phyloP scores from a whole-genome alignment of 2,113 vertebrate genomes.

The Tauraco erythrolophus region DNA sequence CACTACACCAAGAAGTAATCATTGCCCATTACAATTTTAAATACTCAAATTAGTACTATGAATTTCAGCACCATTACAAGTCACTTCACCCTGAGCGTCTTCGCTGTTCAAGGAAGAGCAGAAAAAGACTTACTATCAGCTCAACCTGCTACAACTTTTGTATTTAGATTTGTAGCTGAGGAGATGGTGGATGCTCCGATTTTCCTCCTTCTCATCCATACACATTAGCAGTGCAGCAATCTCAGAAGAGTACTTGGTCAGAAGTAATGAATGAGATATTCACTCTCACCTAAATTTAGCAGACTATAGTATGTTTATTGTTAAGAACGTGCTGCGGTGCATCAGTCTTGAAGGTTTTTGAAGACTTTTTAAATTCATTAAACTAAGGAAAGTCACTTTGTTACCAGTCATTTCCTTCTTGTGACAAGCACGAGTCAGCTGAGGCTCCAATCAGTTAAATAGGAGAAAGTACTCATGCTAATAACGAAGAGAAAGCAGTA shows the following conservation, averaged over 20 bases:
- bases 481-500: background rate
- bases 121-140: background rate
- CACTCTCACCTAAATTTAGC: background rate
- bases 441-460: background rate
- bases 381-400: background rate
- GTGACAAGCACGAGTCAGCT: background rate
- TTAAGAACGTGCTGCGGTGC: background rate
- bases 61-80: conserved; percentile 13
- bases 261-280: background rate
- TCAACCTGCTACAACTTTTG: background rate
- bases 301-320: background rate
- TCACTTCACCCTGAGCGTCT: background rate
- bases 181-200: background rate
- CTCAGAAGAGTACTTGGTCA: background rate
- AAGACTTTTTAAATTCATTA: background rate
- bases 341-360: background rate
- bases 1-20: background rate
- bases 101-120: background rate
- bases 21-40: background rate
- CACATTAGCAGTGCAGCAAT: background rate
- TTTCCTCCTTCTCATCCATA: background rate
- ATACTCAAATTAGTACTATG: background rate
- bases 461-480: background rate
- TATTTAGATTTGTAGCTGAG: background rate
- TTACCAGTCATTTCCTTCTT: background rate